These are phyloP conservation scores for Mayetiola destructor DNA, from an alignment of 2,888 invertebrate species.

Conservation along the genomic window DNA sequence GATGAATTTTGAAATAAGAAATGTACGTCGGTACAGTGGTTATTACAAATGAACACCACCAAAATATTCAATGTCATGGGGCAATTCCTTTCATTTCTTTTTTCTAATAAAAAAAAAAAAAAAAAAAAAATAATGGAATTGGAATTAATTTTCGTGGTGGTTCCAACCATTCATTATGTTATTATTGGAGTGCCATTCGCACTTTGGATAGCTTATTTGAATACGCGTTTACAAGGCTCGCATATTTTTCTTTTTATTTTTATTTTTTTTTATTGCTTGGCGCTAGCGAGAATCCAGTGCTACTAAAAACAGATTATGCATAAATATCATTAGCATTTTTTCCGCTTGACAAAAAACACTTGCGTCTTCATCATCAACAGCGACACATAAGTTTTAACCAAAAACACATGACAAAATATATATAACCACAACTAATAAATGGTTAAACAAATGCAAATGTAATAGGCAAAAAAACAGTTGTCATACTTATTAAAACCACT, in stretches of 20 bases:
- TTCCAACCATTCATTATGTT: not conserved
- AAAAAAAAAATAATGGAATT: not conserved
- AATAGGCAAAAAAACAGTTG: conserved; percentile 2
- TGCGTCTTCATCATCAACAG: not conserved
- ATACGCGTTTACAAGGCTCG: too few relatives aligned
- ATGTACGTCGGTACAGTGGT: too few relatives aligned
- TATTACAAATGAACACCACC: not conserved
- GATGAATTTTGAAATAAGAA: too few relatives aligned
- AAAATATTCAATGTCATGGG: not conserved
- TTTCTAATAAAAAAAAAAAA: not conserved
- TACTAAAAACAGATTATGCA: too few relatives aligned
- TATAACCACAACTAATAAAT: not conserved
- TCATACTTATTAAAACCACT: conserved; percentile 9
- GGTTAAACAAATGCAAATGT: conserved; percentile 2
- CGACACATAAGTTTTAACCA: not conserved
- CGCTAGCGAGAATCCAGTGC: too few relatives aligned
- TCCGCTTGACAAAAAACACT: conserved; percentile 3
- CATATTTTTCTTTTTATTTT: too few relatives aligned
- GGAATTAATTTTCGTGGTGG: not conserved
- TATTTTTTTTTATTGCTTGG: too few relatives aligned
- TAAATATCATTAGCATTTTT: conserved; percentile 10
- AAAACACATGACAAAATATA: not conserved
- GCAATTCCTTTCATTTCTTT: not conserved
- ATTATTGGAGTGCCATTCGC: not conserved
- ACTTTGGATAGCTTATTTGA: conserved; percentile 1